Evolutionary conservation across 2,888 invertebrate species (phyloP), one percentile per base, ranked within the genome.

Genomic region (Pterobdella sp.): DNA sequence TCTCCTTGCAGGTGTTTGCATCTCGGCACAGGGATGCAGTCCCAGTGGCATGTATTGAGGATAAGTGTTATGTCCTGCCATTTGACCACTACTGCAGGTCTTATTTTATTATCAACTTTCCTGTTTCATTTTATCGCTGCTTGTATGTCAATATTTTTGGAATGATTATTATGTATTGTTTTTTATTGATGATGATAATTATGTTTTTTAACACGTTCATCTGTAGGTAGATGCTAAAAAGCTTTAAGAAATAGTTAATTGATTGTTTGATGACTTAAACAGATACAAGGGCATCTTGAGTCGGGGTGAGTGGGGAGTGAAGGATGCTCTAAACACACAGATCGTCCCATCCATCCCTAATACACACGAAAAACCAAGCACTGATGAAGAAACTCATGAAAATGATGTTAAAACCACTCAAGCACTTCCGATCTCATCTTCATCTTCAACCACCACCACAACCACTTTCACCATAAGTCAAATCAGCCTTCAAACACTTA

Each of bases 51-150:
- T 95, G 94, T 84, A 95, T 96, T 81, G 96, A 96, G 84, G 96
- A 96, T 86, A 93, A 93, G 85, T 95, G 95, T 86, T 94, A 92
- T 85, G 95, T 96, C 76, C 88, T 96, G 79, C 94, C 94, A 56
- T 94, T 91, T 84, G 92, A 93, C 85, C 95, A 96, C 86, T 96
- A 94, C 83, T 94, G 94, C 88, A 90, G 96, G 94, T 95, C 80
- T 69, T 67, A 42, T 4, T 22, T 72, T 22, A 22, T 68, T 14
- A 26, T 36, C 1, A 37, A 14, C 52, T 49, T 49, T n/a, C 22
- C 22, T 49, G 14, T n/a, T 49, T 49, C 52, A 18, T n/a, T n/a
- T 18, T n/a, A 49, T 18, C 22, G 14, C 14, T 49, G 22, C 52
- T 18, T 14, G 52, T 49, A 49, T n/a, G 22, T 49, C 22, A 14